These are phyloP conservation scores for Drosophila mimetica DNA, from an alignment of 2,888 invertebrate species.

Conservation along the genomic window DNA sequence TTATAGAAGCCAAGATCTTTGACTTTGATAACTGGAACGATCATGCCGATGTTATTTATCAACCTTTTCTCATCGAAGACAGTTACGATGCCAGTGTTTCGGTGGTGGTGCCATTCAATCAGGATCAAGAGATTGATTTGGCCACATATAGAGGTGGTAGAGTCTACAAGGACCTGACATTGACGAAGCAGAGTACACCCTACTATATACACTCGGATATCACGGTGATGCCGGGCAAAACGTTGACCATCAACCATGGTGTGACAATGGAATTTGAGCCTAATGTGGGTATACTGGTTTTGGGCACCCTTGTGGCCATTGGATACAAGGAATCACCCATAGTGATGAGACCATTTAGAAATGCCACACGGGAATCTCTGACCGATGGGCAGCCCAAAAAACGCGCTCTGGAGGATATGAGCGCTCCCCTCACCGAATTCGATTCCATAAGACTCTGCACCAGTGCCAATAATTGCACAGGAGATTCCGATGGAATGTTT, in stretches of 20 bases:
- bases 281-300: constrained; percentile 96
- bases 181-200: constrained; percentile 88
- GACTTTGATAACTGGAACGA: constrained; percentile 99
- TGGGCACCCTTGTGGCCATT: constrained; percentile 94
- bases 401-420: constrained; percentile 86
- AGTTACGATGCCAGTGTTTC: constrained; percentile 91
- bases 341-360: constrained; percentile 88
- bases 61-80: constrained; percentile 93
- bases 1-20: constrained; percentile 94
- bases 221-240: constrained; percentile 97
- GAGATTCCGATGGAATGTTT: constrained; percentile 82
- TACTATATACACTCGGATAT: constrained; percentile 94
- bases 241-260: constrained; percentile 93
- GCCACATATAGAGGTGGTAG: constrained; percentile 90
- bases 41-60: constrained; percentile 95
- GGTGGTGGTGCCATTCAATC: constrained; percentile 85
- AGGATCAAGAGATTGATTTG: constrained; percentile 86
- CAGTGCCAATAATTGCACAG: constrained; percentile 88
- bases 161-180: constrained; percentile 87
- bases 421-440: constrained; percentile 70
- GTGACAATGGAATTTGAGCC: constrained; percentile 97
- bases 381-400: constrained; percentile 57
- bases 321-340: constrained; percentile 92
- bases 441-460: constrained; percentile 92
- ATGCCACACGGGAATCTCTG: constrained; percentile 72